phyloP scores from a whole-genome alignment of 1,140 invertebrate species.

The Zaprionus ghesquierei region DNA sequence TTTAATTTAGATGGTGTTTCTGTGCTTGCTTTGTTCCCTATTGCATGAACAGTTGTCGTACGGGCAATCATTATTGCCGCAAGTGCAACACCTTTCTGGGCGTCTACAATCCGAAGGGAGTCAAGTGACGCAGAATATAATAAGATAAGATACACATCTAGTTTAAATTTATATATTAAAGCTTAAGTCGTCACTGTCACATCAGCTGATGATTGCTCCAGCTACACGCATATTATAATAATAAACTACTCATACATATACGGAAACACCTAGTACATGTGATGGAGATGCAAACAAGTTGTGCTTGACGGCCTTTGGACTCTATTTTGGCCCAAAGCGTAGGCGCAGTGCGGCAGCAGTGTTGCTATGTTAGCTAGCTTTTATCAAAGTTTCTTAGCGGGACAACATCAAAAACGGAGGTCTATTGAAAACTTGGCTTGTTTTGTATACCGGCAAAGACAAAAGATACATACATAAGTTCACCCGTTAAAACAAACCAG shows the following conservation, averaged over 20 bases:
- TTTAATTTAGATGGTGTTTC: conserved; percentile 82
- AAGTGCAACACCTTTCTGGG: conserved; percentile 86
- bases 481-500: too few relatives aligned
- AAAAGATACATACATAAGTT: too few relatives aligned
- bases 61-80: conserved; percentile 87
- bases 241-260: conserved; percentile 13
- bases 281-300: conserved; percentile 25
- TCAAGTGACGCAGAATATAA: conserved; percentile 32
- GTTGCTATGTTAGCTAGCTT: too few relatives aligned
- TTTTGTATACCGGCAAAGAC: too few relatives aligned
- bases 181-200: conserved; percentile 2
- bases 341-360: conserved; percentile 9
- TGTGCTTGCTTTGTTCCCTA: conserved; percentile 86
- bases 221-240: conserved; percentile 19
- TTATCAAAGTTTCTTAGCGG: too few relatives aligned
- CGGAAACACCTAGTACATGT: background rate
- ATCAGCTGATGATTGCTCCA: conserved; percentile 25
- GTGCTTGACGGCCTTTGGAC: conserved; percentile 11
- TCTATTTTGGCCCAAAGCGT: conserved; percentile 17
- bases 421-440: too few relatives aligned
- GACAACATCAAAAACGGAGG: too few relatives aligned
- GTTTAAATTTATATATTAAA: background rate
- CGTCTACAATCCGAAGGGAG: conserved; percentile 80
- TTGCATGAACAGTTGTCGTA: conserved; percentile 86
- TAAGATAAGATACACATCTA: conserved; percentile 23